Conservation (phyloP, 2,797 vertebrate genomes). For the Microchirus variegatus region DNA sequence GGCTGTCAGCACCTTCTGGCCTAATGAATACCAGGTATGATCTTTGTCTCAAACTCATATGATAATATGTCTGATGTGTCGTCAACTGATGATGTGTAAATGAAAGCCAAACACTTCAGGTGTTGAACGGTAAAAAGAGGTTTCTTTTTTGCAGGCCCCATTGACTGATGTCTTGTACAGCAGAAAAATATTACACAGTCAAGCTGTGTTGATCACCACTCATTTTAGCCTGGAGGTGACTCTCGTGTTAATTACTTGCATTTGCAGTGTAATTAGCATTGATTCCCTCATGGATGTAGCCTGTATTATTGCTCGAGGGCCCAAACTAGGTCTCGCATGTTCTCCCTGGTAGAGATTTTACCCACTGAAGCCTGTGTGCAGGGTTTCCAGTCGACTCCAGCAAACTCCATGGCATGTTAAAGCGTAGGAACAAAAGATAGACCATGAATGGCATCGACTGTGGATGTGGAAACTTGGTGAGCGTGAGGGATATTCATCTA, state of each 20-base stretch:
- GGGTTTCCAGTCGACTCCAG: constrained; percentile 21
- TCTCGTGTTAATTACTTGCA: constrained; percentile 75
- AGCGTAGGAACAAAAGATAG: constrained; percentile 4
- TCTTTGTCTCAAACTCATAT: not conserved
- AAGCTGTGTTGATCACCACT: constrained; percentile 48
- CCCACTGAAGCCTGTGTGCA: constrained; percentile 12
- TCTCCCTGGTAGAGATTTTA: constrained; percentile 39
- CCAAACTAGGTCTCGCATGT: constrained; percentile 40
- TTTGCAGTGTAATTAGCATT: constrained; percentile 78
- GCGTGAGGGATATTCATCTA: constrained; percentile 58
- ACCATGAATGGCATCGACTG: constrained; percentile 34
- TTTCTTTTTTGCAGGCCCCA: constrained; percentile 1
- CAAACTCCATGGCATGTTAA: constrained; percentile 18
- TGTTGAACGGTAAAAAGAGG: not conserved
- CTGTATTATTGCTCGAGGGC: constrained; percentile 52
- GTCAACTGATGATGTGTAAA: not conserved
- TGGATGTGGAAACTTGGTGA: constrained; percentile 30
- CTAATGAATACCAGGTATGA: constrained; percentile 94
- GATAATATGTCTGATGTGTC: not conserved
- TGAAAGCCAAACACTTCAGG: not conserved
- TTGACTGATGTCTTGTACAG: constrained; percentile 24
- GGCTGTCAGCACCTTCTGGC: constrained; percentile 97
- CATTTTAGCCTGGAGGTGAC: constrained; percentile 58
- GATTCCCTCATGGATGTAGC: constrained; percentile 62
- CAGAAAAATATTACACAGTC: constrained; percentile 28